Percentiles rank a stretch among this genome's conserved stretches.
phyloP scores from a whole-genome alignment of 2,797 vertebrate species.

The Knipowitschia caucasica region DNA sequence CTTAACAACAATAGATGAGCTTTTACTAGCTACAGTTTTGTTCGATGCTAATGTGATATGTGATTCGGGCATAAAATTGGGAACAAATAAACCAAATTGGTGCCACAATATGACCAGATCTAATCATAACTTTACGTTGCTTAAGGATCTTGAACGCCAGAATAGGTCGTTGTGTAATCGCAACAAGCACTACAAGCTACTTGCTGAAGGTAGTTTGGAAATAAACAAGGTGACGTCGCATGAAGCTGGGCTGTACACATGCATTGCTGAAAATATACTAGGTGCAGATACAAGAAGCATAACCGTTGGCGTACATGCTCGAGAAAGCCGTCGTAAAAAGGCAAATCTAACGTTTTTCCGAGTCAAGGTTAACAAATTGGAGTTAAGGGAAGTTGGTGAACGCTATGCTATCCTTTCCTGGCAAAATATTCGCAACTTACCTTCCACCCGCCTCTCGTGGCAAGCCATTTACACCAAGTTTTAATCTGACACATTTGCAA shows the following conservation, averaged over 20 bases:
- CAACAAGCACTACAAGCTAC: slow-evolving; percentile 73
- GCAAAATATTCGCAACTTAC: slow-evolving; percentile 80
- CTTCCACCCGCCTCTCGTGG: slow-evolving; percentile 89
- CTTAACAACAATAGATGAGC: too few species aligned
- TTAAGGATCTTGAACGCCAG: slow-evolving; percentile 2
- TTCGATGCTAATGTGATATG: too few species aligned
- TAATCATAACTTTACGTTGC: slow-evolving; percentile 26
- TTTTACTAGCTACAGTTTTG: too few species aligned
- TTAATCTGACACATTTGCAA: slow-evolving; percentile 90
- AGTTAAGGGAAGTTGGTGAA: slow-evolving; percentile 77
- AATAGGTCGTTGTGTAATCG: slow-evolving; percentile 22
- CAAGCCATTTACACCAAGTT: slow-evolving; percentile 73
- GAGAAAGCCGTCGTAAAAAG: slow-evolving; percentile 44
- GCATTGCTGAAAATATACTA: slow-evolving; percentile 91
- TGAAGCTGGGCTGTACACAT: slow-evolving; percentile 91
- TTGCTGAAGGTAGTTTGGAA: slow-evolving; percentile 89
- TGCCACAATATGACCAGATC: slow-evolving; percentile 29
- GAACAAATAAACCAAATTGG: slow-evolving; percentile 42
- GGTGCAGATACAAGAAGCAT: slow-evolving; percentile 90
- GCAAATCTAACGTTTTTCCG: slow-evolving; percentile 25
- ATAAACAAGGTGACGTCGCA: slow-evolving; percentile 72
- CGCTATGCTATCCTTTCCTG: slow-evolving; percentile 84
- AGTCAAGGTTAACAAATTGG: slow-evolving; percentile 35
- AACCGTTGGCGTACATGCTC: slow-evolving; percentile 74
- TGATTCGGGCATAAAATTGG: slow-evolving; percentile 77